phyloP scores from a whole-genome alignment of 2,113 vertebrate species.

The Malurus melanocephalus region DNA sequence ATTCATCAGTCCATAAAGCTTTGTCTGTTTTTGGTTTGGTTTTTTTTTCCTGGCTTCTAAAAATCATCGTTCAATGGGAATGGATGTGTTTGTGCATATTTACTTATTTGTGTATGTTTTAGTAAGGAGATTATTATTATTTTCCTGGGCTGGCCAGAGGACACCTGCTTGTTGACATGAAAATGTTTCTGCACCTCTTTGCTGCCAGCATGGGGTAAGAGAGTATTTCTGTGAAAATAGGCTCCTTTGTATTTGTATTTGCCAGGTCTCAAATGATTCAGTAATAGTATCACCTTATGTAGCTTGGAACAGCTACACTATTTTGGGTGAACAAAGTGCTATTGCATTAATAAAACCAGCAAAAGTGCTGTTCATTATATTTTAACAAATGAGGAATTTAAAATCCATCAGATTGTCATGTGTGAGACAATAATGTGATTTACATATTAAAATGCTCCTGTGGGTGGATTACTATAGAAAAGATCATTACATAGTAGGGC shows the following conservation, averaged over 20 bases:
- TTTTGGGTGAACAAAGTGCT: constrained; percentile 13
- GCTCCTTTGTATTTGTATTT: constrained; percentile 22
- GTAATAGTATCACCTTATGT: constrained; percentile 25
- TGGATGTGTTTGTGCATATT: not conserved
- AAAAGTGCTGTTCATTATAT: constrained; percentile 46
- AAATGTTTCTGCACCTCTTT: constrained; percentile 10
- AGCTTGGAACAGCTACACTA: not conserved
- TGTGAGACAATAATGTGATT: constrained; percentile 41
- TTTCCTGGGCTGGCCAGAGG: not conserved
- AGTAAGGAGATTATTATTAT: not conserved
- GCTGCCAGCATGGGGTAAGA: constrained; percentile 15
- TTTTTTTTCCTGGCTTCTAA: not conserved
- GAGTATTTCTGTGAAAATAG: constrained; percentile 49
- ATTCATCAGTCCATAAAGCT: not conserved
- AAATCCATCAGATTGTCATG: constrained; percentile 39
- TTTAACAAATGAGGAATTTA: constrained; percentile 44
- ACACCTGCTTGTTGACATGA: not conserved
- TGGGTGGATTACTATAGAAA: constrained; percentile 46
- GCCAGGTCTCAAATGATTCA: constrained; percentile 28
- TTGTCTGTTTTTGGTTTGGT: not conserved
- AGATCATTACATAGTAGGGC: constrained; percentile 32
- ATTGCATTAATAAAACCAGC: constrained; percentile 2
- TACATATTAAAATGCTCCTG: constrained; percentile 45
- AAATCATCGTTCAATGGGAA: not conserved
- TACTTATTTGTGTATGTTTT: not conserved